phyloP scores from a whole-genome alignment of 2,113 vertebrate species.

The Notechis scutatus region DNA sequence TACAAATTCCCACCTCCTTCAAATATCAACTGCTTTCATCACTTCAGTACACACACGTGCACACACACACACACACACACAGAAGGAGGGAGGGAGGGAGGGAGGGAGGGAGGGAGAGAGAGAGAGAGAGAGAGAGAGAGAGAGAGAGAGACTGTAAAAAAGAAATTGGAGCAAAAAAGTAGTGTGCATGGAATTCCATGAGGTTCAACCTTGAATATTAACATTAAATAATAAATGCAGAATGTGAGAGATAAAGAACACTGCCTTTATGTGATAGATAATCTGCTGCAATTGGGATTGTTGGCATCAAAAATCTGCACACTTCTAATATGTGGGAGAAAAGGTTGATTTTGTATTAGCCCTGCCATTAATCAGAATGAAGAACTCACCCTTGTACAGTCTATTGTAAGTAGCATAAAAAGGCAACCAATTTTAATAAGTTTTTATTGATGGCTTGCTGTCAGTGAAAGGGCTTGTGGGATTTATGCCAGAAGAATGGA shows the following conservation, averaged over 20 bases:
- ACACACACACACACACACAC: accelerated
- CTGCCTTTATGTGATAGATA: background rate
- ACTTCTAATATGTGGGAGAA: background rate
- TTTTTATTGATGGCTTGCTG: background rate
- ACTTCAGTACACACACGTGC: background rate
- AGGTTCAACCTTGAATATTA: background rate
- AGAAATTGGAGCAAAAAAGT: background rate
- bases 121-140: no score
- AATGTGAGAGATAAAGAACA: background rate
- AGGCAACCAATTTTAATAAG: background rate
- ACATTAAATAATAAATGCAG: background rate
- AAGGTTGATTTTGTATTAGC: background rate
- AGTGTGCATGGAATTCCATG: background rate
- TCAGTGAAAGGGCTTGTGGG: background rate
- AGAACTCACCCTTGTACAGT: background rate
- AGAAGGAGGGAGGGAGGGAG: no score
- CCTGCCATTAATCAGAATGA: background rate
- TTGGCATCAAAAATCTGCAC: background rate
- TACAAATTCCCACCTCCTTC: conserved; percentile 26
- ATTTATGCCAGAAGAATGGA: background rate
- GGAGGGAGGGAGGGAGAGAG: no score
- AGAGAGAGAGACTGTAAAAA: background rate
- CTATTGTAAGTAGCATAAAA: background rate
- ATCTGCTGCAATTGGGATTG: background rate
- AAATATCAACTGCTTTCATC: background rate